Base-by-base conservation (phyloP, 2,797 vertebrate genomes). In the Toxotes lorentzi region DNA sequence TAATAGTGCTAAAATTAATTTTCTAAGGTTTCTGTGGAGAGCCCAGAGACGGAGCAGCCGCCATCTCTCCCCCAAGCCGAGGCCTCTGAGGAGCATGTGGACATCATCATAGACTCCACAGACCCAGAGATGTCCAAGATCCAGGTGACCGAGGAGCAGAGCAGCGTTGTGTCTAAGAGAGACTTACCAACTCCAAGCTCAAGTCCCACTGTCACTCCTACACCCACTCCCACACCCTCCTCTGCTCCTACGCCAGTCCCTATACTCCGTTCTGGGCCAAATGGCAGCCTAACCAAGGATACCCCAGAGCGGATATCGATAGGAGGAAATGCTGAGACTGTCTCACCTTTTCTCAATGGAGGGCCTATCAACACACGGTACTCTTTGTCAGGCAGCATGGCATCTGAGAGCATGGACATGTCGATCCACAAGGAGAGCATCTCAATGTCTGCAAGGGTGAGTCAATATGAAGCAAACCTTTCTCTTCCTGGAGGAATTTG, bases 371-470 rank as follows among this genome's bases (percentile, higher is more conserved):
- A 93, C 70, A 96, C 96, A n/a, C 92, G 93, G 59, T 85, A 94
- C 89, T 99, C 97, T 0, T 95, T 96, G 54, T 90, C 94, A 0
- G 93, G 95, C 63, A 98, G 96, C 89, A 73, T 95, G 54, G 93
- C 88, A 2, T 97, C 96, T 0, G 97, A 97, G 78, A 97, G 93
- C 91, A 90, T 95, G 93, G 97, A 98, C 88, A 79, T 98, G 82
- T 93, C 96, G 0, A 79, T 95, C 77, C 95, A 91, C 94, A 97
- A 94, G 88, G 96, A 97, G 76, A 93, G 70, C 0, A 94, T 95
- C 24, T 96, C 96, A 1, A 81, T 96, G 27, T 95, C 95, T 27
- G 48, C 96, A 78, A 96, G 95, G 96, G 98, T 99, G 89, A 96
- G 80, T 83, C 47, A 0, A 4, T 35, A 13, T 10, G 8, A 47